Evolutionary conservation across 2,888 invertebrate genomes (phyloP), one percentile per base, ranked within the genome.

Genomic region (Volucella inflata): DNA sequence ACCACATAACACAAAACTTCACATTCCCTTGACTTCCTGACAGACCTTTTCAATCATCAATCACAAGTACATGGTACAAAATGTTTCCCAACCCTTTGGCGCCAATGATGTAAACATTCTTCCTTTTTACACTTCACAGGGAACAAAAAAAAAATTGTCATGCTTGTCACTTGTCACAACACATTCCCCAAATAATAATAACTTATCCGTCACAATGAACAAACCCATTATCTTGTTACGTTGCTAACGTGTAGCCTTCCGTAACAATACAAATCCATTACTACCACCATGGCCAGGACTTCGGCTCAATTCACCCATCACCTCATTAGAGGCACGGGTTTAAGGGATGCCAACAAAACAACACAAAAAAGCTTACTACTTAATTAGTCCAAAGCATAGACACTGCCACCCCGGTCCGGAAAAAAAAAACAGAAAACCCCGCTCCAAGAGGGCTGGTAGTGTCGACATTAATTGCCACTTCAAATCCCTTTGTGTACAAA

Each of bases 381-480:
- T 77, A 77, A 77, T 77, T 77, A 77, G 77, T 62, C 40, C 51
- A 21, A 40, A n/a, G n/a, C 60, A 68, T 59, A 76, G 38, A 17
- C 44, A 36, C 12, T 40, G 10, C 40, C 30, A n/a, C 55, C n/a
- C 14, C 46, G n/a, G 8, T 4, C 10, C 38, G n/a, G 38, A 51
- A 59, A 21, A 4, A 46, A 42, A 71, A 65, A 70, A 72, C 36
- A 62, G 9, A 12, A 44, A 21, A 59, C 8, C 16, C 4, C 38
- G 9, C 17, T 17, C n/a, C 38, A 48, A 9, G 21, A 64, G 60
- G 46, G 44, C 16, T 30, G 38, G 55, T 62, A 72, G 78, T 83
- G 78, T 68, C 72, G 68, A 78, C 82, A 77, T 78, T 83, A 78
- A 78, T 74, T 83, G 74, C 57, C 71, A 57, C 55, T 60, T 57